Conservation (phyloP, 2,113 vertebrate genomes). For the Myanophis thanlyinensis region DNA sequence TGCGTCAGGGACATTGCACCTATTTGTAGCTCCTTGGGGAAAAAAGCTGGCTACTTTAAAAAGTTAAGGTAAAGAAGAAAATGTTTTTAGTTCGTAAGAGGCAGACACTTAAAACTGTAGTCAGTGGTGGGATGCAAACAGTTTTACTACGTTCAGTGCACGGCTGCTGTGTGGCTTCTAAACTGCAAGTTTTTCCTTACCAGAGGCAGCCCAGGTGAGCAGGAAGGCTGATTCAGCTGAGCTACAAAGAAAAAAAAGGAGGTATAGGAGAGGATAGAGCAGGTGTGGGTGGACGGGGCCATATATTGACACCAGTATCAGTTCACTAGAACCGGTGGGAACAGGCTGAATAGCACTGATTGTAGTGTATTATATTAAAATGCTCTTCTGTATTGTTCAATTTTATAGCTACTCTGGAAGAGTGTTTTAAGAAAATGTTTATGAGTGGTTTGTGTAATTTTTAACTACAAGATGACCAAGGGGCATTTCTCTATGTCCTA, state of each 20-base stretch:
- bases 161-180: too few relatives aligned
- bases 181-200: too few relatives aligned
- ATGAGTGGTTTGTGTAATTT: background rate
- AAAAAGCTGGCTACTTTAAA: background rate
- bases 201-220: too few relatives aligned
- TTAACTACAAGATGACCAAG: background rate
- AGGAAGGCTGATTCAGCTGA: too few relatives aligned
- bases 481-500: background rate
- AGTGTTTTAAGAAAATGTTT: background rate
- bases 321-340: too few relatives aligned
- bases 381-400: background rate
- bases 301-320: too few relatives aligned
- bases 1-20: background rate
- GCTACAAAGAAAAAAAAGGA: too few relatives aligned
- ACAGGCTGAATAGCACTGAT: too few relatives aligned
- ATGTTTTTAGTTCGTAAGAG: background rate
- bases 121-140: too few relatives aligned
- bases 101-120: background rate
- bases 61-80: background rate
- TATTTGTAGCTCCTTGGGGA: background rate
- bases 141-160: too few relatives aligned
- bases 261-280: too few relatives aligned
- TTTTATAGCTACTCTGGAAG: background rate
- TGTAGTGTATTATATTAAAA: background rate
- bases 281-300: too few relatives aligned